phyloP scores from a whole-genome alignment of 2,888 invertebrate species.

The Erebia ligea region DNA sequence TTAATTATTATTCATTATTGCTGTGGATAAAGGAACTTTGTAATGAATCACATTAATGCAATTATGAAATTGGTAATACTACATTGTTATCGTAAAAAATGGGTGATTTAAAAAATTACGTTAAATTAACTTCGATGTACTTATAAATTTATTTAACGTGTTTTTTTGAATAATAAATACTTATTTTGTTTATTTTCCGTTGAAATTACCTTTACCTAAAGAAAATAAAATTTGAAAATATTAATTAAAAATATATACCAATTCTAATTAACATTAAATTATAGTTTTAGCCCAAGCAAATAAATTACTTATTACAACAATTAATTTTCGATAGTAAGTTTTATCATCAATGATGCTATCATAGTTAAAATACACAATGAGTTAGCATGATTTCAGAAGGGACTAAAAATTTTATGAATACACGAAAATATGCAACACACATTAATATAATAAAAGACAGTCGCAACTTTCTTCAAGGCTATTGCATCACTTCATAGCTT shows the following conservation, averaged over 20 bases:
- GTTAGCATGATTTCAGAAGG: not conserved
- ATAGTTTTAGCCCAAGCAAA: too few relatives aligned
- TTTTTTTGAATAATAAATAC: not conserved
- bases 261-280: too few relatives aligned
- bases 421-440: slow-evolving; percentile 19
- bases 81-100: not conserved
- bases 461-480: slow-evolving; percentile 35
- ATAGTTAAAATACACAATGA: not conserved
- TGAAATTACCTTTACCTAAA: too few relatives aligned
- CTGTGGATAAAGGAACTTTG: slow-evolving; percentile 19
- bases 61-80: not conserved
- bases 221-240: too few relatives aligned
- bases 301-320: too few relatives aligned
- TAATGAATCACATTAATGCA: slow-evolving; percentile 11
- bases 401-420: slow-evolving; percentile 16
- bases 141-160: not conserved
- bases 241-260: not conserved
- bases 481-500: slow-evolving; percentile 32
- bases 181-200: too few relatives aligned
- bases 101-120: not conserved
- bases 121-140: slow-evolving; percentile 1
- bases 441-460: slow-evolving; percentile 28
- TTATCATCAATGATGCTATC: too few relatives aligned
- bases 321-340: too few relatives aligned
- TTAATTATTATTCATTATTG: slow-evolving; percentile 24